Evolutionary conservation across 2,113 vertebrate genomes (phyloP), one percentile per base, ranked within the genome.

Genomic region (Gila orcuttii): DNA sequence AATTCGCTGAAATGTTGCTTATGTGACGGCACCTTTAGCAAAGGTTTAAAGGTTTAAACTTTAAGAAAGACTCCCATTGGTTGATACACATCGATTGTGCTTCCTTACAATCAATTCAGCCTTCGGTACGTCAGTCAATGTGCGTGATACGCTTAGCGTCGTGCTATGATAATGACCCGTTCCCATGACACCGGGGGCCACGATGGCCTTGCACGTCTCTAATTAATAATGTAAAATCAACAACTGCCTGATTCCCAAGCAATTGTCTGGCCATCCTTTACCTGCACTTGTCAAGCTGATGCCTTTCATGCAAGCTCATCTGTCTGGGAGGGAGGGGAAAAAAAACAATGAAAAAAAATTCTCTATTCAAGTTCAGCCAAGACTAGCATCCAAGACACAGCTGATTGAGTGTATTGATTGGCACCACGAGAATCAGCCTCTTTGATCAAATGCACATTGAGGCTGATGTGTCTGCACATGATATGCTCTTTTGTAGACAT

Each of bases 221-320:
- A 93, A 94, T 94, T 94, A 93, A 94, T 94, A 94, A 93, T 91
- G 91, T 93, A 93, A 94, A 94, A 93, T 93, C 93, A 94, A 94
- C 93, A 93, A 77, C 85, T 89, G 90, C 91, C 89, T 90, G 84
- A 88, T 93, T 92, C 91, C 89, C 91, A 93, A 91, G 86, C 92
- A 89, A 76, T 92, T 91, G 92, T 91, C 88, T 89, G 93, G 88
- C 89, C 90, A 91, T 92, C 90, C 90, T 91, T 93, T 52, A 90
- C 92, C 90, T 90, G 87, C 83, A 66, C 66, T 71, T 86, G 82
- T 83, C 88, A 92, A 92, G 93, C 89, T 91, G 91, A 93, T 91
- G 88, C 89, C 90, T 91, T 92, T 94, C 90, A 91, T 74, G 71
- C 77, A 76, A 79, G 59, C 50, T 86, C 85, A 74, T 79, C 50